Evolutionary conservation across 2,888 invertebrate genomes (phyloP), one percentile per base, ranked within the genome.

Genomic region (Patella pellucida): DNA sequence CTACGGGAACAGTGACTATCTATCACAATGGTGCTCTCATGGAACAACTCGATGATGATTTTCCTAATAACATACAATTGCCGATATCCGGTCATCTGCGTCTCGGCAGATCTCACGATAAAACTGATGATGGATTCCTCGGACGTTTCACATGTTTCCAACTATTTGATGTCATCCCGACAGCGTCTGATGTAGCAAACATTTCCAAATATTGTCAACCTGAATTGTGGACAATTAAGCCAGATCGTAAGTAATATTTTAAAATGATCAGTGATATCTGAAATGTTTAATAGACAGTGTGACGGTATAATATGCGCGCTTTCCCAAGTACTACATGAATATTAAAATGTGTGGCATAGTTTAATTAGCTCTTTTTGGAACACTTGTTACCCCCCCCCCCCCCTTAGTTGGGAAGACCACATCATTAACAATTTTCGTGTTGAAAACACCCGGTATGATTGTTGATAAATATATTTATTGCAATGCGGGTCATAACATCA

Each of bases 101-200:
- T 14, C 54, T 82, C 52, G 84, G 82, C 19, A 73, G 80, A 14
- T 72, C 81, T 2, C 54, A 72, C 7, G 74, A 68, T 12, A 77
- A 76, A 15, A 73, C 73, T 23, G 81, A 79, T 12, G 77, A 76
- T 12, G 78, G 71, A 11, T 82, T 83, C 71, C 72, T 73, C n/a
- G 84, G 83, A 0, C 69, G 78, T 31, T 72, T 83, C 50, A 71
- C 82, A 11, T 84, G 84, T 71, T 78, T 83, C 68, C 83, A 83
- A 78, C 68, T 84, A 69, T 84, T 80, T 68, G 73, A 74, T 5
- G 15, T 68, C 0, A 41, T 72, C 12, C 75, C 79, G 31, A 69
- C 78, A 1, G 68, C 73, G 5, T 74, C 72, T 14, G 78, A 78
- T n/a, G 75, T 82, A 7, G 71, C 69, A 12, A 74, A 74, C 23